Evolutionary conservation across 2,888 invertebrate genomes (phyloP), one percentile per base, ranked within the genome.

Genomic region (Eupeodes latifasciatus): DNA sequence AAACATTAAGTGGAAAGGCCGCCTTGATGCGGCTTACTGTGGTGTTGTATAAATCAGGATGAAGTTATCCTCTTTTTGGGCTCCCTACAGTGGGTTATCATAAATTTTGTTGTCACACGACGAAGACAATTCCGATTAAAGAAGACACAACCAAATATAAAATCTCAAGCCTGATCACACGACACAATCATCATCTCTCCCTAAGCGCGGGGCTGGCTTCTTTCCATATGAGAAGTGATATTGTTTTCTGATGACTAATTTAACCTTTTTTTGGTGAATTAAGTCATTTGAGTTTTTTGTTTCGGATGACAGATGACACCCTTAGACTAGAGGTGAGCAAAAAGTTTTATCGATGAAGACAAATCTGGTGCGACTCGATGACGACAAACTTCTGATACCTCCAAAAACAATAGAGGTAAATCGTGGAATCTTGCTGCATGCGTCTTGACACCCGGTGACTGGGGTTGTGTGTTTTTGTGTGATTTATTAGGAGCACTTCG

Each of bases 221-320:
- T 49, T 77, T 11, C n/a, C 16, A 44, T 72, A 53, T 69, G 61
- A 61, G n/a, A 64, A 53, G 51, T 61, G 77, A 81, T 82, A 78
- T 78, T 78, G 78, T 81, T 85, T 74, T 51, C 44, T 27, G 85
- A 69, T 86, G 86, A 82, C 86, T 86, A 86, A 86, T 86, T 82
- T 67, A 69, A 40, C 67, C 55, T 36, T 61, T 67, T 77, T 55
- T 55, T 14, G 62, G 74, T 77, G 85, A 66, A 81, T 85, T 85
- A 85, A 85, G 85, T 81, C 85, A 78, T 71, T 34, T 14, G 27
- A 27, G n/a, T 51, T 51, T 67, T 11, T 62, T 49, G n/a, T 66
- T 66, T 0, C 12, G 14, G 2, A 6, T 27, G 27, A 9, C 7
- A n/a, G n/a, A 19, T 59, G 53, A n/a, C 34, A 14, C 14, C 36